Evolutionary conservation across 2,888 invertebrate species (phyloP).

Genomic region (Lycocerus yunnanus): DNA sequence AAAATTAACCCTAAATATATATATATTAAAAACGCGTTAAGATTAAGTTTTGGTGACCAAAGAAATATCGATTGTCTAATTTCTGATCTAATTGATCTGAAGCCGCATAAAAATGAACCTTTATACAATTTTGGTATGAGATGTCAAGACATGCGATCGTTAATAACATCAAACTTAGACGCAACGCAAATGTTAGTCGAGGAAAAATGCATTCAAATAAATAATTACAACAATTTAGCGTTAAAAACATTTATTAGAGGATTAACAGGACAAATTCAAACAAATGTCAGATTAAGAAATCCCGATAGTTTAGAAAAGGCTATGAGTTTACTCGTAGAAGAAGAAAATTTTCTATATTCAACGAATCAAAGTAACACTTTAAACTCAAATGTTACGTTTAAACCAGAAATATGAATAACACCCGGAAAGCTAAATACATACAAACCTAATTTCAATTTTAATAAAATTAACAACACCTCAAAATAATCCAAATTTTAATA

Average conservation of each 20-base stretch:
- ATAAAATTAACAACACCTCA: too few species aligned
- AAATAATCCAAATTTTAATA: too few species aligned
- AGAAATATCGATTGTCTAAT: background rate
- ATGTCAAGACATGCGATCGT: background rate
- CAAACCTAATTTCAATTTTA: too few species aligned
- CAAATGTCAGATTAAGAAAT: too few species aligned
- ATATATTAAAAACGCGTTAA: conserved; percentile 10
- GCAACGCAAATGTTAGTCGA: background rate
- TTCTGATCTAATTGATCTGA: background rate
- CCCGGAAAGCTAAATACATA: too few species aligned
- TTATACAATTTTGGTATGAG: background rate
- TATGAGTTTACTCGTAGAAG: conserved; percentile 2
- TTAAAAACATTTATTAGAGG: conserved; percentile 9
- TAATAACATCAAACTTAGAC: conserved; percentile 9
- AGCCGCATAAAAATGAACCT: conserved; percentile 4
- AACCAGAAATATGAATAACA: too few species aligned
- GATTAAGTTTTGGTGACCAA: background rate
- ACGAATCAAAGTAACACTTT: too few species aligned
- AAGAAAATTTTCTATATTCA: conserved; percentile 1
- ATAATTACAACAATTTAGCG: background rate
- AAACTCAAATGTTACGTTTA: too few species aligned
- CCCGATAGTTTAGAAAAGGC: conserved; percentile 5
- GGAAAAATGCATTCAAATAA: conserved; percentile 3
- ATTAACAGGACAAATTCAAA: too few species aligned
- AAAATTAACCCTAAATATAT: too few species aligned